Evolutionary conservation across 2,797 vertebrate genomes (phyloP), one percentile per base, ranked within the genome.

Genomic region (Liparis tanakae): DNA sequence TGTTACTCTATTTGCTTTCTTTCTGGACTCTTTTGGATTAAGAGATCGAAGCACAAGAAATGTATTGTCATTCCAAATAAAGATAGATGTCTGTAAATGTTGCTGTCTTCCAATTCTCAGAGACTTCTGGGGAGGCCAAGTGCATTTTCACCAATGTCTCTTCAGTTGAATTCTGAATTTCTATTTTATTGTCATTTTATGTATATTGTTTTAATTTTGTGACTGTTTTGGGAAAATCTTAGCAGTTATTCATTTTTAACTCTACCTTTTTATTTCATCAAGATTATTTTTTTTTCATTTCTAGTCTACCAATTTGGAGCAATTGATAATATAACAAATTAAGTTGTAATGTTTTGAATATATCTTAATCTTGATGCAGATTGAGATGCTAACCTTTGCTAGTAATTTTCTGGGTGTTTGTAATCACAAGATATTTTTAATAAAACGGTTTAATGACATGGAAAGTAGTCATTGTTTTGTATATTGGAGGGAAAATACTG

Each of bases 381-480:
- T 85, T 71, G 65, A 87, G 87, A 89, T 72, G 43, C 86, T 86
- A 75, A 89, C 77, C 43, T 88, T 89, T 72, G 85, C 80, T 92
- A 92, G 87, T 86, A 80, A 78, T 90, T 85, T 90, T 90, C 80
- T 91, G 91, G 91, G 91, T 93, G 90, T 94, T 94, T 94, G 86
- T 92, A 95, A 93, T 94, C 88, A 81, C 87, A 91, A 79, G 91
- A 94, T 91, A 88, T 95, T 95, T 95, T 93, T 94, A 95, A 94
- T 95, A 95, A 95, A 95, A 94, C 87, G 84, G 75, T 92, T 89
- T 86, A 84, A 87, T 90, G 82, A 94, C 78, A 85, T 30, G 13
- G n/a, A 74, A 78, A 37, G 20, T 37, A 66, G 54, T 20, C 20
- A 14, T 55, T 66, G 55, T 74, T 73, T 78, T 73, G 5, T 78